Conservation (phyloP, 2,113 vertebrate genomes). For the Seriola rivoliana region DNA sequence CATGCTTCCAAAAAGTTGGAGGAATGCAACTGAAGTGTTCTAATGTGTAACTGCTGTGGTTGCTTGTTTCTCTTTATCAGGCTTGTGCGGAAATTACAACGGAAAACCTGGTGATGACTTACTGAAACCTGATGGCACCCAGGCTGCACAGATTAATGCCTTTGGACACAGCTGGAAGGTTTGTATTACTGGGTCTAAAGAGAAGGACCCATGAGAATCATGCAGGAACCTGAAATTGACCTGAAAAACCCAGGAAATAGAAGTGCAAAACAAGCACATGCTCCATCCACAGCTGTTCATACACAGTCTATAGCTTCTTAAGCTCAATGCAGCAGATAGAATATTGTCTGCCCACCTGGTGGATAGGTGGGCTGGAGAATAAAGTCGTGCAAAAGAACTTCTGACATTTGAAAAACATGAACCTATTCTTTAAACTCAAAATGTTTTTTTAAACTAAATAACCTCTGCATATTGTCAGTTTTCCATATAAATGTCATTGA, state of each 20-base stretch:
- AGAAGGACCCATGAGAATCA: too few relatives aligned
- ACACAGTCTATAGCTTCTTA: background rate
- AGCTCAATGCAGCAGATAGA: too few relatives aligned
- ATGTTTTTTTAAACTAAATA: background rate
- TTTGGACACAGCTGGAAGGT: conserved; percentile 59
- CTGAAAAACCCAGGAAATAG: background rate
- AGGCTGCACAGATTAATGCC: background rate
- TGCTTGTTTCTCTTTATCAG: conserved; percentile 15
- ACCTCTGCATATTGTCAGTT: background rate
- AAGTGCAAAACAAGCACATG: too few relatives aligned
- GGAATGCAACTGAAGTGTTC: background rate
- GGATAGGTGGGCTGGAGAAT: too few relatives aligned
- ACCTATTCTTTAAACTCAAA: too few relatives aligned
- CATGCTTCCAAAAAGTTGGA: background rate
- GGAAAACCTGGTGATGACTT: conserved; percentile 34
- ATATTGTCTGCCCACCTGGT: too few relatives aligned
- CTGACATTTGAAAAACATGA: too few relatives aligned
- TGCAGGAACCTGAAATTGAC: too few relatives aligned
- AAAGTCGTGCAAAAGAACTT: too few relatives aligned
- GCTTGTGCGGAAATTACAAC: conserved; percentile 56
- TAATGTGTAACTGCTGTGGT: background rate
- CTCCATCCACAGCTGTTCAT: too few relatives aligned
- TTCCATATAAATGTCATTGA: background rate
- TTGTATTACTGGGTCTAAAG: background rate
- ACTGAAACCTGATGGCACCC: conserved; percentile 29